Conservation (phyloP, 1,140 invertebrate genomes). For the Penaeus vannamei region DNA sequence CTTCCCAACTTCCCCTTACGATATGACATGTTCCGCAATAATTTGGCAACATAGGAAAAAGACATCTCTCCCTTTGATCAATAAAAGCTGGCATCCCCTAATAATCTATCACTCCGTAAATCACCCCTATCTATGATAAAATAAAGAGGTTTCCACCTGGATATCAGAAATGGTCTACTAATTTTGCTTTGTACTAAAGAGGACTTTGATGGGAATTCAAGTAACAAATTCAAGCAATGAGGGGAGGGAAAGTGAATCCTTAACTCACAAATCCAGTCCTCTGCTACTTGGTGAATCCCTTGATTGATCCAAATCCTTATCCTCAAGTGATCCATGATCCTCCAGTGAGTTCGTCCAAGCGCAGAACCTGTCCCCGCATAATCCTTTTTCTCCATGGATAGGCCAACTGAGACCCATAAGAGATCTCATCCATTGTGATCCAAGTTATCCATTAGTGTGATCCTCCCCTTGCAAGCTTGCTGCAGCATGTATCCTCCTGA, state of each 20-base stretch:
- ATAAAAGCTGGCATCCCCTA: slow-evolving; percentile 30
- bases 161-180: slow-evolving; percentile 37
- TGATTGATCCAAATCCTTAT: slow-evolving; percentile 59
- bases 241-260: slow-evolving; percentile 59
- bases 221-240: slow-evolving; percentile 51
- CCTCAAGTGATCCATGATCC: slow-evolving; percentile 62
- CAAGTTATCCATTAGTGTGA: slow-evolving; percentile 60
- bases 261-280: slow-evolving; percentile 62
- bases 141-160: slow-evolving; percentile 29
- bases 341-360: slow-evolving; percentile 54
- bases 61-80: slow-evolving; percentile 32
- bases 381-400: slow-evolving; percentile 55
- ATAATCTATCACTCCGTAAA: slow-evolving; percentile 34
- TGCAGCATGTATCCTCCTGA: slow-evolving; percentile 61
- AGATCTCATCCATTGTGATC: slow-evolving; percentile 60
- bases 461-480: slow-evolving; percentile 62
- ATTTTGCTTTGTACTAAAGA: slow-evolving; percentile 52
- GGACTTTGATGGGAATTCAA: slow-evolving; percentile 52
- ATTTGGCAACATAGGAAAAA: slow-evolving; percentile 26
- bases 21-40: slow-evolving; percentile 19
- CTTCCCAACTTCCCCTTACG: slow-evolving; percentile 50
- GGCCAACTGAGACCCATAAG: slow-evolving; percentile 58
- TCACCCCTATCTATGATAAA: slow-evolving; percentile 26
- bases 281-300: slow-evolving; percentile 54
- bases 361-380: slow-evolving; percentile 50